phyloP scores from a whole-genome alignment of 2,888 invertebrate species.

The Noctua fimbriata region DNA sequence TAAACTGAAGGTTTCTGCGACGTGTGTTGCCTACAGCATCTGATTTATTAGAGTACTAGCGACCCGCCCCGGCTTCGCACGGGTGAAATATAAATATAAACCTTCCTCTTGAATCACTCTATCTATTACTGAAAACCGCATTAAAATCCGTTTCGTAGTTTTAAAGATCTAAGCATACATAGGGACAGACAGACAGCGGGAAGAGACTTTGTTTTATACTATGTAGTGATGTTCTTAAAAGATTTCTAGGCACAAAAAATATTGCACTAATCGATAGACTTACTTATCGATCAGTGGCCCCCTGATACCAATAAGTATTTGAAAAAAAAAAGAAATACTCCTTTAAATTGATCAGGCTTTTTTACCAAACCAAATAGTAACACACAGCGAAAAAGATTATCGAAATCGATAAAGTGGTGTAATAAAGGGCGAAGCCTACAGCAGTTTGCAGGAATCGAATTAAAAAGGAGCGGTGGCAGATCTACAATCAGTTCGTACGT shows the following conservation, averaged over 20 bases:
- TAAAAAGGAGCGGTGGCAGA: constrained; percentile 56
- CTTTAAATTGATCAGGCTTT: neutral
- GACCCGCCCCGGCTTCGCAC: too few species aligned
- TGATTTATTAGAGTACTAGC: neutral
- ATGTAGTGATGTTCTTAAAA: neutral
- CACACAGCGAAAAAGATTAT: constrained; percentile 4
- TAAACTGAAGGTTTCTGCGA: neutral
- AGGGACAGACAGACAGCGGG: too few species aligned
- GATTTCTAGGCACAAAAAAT: neutral
- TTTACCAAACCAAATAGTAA: neutral
- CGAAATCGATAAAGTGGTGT: constrained; percentile 14
- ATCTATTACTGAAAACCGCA: too few species aligned
- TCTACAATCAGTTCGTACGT: constrained; percentile 75
- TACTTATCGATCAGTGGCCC: neutral
- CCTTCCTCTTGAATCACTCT: too few species aligned
- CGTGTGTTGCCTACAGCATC: too few species aligned
- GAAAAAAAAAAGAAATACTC: neutral
- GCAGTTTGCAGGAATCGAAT: constrained; percentile 49
- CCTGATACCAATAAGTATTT: neutral
- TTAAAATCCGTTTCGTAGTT: too few species aligned
- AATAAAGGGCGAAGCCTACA: constrained; percentile 24
- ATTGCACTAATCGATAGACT: neutral
- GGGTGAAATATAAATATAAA: too few species aligned
- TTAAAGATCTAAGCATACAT: too few species aligned
- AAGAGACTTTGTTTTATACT: too few species aligned